Conservation (phyloP, 2,113 vertebrate genomes). For the Nanorana parkeri region DNA sequence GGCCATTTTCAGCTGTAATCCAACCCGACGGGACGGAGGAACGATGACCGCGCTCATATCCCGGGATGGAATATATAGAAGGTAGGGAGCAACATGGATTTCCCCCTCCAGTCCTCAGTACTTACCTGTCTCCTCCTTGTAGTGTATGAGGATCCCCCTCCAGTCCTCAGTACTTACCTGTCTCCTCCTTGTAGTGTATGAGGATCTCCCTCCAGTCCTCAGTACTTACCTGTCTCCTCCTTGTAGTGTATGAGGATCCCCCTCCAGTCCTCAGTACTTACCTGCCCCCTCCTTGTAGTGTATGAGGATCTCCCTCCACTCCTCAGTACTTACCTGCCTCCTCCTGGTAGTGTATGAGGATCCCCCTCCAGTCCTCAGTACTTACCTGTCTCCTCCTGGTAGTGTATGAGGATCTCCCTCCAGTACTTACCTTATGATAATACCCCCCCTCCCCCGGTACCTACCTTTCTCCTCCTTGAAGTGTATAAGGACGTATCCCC, state of each 20-base stretch:
- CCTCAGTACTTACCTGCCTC: background rate
- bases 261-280: background rate
- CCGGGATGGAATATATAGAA: too few relatives aligned
- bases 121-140: too few relatives aligned
- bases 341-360: background rate
- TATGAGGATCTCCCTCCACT: background rate
- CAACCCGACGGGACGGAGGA: too few relatives aligned
- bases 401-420: background rate
- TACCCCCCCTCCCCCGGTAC: background rate
- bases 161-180: too few relatives aligned
- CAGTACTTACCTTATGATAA: background rate
- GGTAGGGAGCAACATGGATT: too few relatives aligned
- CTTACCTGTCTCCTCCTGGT: background rate
- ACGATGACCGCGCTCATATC: too few relatives aligned
- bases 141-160: too few relatives aligned
- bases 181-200: too few relatives aligned
- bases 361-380: background rate
- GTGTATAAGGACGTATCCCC: constrained; percentile 60
- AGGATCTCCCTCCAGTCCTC: background rate
- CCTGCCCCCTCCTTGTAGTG: background rate
- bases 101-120: too few relatives aligned
- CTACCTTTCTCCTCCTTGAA: constrained; percentile 70
- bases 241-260: background rate
- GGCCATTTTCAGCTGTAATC: too few relatives aligned
- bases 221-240: background rate